Evolutionary conservation across 2,888 invertebrate species (phyloP).

Genomic region (Melieria crassipennis): DNA sequence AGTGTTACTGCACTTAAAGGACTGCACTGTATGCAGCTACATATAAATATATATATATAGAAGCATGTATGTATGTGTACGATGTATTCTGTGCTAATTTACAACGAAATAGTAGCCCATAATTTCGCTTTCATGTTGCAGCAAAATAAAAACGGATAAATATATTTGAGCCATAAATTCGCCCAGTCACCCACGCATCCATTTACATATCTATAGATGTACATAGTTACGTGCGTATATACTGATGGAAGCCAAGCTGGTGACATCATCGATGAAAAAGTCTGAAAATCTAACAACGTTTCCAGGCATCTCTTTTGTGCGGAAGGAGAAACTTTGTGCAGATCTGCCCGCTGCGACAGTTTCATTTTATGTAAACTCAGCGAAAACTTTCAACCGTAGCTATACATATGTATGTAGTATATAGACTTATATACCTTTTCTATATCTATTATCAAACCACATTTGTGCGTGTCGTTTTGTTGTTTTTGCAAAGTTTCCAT

Average conservation of each 20-base stretch:
- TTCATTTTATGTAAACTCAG: too few relatives aligned
- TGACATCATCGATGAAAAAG: too few relatives aligned
- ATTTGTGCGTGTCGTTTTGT: too few relatives aligned
- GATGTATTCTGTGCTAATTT: conserved; percentile 32
- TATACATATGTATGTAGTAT: too few relatives aligned
- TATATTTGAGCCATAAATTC: conserved; percentile 18
- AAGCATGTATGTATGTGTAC: not conserved
- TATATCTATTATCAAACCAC: too few relatives aligned
- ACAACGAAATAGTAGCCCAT: conserved; percentile 41
- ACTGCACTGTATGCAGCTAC: conserved; percentile 35
- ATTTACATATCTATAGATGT: conserved; percentile 27
- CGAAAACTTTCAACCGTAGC: too few relatives aligned
- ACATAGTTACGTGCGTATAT: conserved; percentile 23
- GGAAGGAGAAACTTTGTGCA: not conserved
- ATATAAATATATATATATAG: conserved; percentile 25
- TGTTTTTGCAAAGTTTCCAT: too few relatives aligned
- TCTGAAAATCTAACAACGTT: too few relatives aligned
- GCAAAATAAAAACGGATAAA: conserved; percentile 9
- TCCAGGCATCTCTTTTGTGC: not conserved
- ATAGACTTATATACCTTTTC: too few relatives aligned
- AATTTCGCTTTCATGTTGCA: conserved; percentile 39
- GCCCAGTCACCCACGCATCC: conserved; percentile 38
- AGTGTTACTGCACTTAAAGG: too few relatives aligned
- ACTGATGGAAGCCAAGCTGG: not conserved
- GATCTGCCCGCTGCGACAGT: too few relatives aligned